Conservation (phyloP, 2,797 vertebrate species). For the Botia almorhae region DNA sequence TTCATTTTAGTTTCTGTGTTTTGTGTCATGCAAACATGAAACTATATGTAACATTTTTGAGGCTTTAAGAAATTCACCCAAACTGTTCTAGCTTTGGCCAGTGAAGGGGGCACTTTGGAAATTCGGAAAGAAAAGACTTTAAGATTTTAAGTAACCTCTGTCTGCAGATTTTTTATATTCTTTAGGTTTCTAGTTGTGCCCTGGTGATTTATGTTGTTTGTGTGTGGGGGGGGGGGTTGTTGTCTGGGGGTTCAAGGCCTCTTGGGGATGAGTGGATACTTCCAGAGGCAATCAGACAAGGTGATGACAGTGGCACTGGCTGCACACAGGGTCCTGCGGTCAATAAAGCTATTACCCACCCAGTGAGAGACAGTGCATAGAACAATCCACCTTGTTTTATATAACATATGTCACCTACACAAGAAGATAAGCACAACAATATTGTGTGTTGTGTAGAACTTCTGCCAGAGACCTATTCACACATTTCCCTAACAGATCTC, state of each 20-base stretch:
- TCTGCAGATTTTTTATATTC: too few species aligned
- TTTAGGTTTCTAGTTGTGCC: too few species aligned
- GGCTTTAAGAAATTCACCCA: too few species aligned
- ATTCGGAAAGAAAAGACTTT: too few species aligned
- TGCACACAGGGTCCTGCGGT: constrained; percentile 22
- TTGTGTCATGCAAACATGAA: too few species aligned
- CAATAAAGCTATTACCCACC: constrained; percentile 54
- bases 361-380: constrained; percentile 2
- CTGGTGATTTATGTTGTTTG: not conserved
- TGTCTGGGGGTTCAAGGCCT: constrained; percentile 12
- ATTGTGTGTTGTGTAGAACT: not conserved
- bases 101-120: too few species aligned
- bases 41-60: too few species aligned
- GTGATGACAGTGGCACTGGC: constrained; percentile 37
- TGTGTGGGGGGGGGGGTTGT: not conserved
- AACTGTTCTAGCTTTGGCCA: too few species aligned
- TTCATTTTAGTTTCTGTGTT: too few species aligned
- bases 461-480: not conserved
- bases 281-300: constrained; percentile 48
- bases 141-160: too few species aligned
- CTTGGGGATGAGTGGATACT: constrained; percentile 23
- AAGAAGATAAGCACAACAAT: not conserved
- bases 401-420: not conserved
- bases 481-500: not conserved
- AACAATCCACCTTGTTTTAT: not conserved